Percentiles rank a stretch among this genome's conserved stretches.
phyloP scores from a whole-genome alignment of 2,888 invertebrate species.

The Vanessa cardui region DNA sequence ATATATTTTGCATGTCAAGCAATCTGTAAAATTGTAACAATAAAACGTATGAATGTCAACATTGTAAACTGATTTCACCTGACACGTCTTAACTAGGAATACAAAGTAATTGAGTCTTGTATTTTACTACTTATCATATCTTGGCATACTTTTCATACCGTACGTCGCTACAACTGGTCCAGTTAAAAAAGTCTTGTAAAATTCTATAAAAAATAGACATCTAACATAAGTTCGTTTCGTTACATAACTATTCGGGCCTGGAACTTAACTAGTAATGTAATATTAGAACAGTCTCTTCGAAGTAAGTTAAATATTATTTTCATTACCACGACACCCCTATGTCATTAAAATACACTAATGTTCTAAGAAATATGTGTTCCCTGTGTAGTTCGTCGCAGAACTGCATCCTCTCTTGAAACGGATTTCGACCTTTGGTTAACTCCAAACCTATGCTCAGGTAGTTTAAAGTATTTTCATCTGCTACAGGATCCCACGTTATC shows the following conservation, averaged over 20 bases:
- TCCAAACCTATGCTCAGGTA: constrained; percentile 71
- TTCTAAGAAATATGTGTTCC: constrained; percentile 61
- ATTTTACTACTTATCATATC: background rate
- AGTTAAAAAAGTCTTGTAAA: too few species aligned
- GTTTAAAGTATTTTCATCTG: constrained; percentile 62
- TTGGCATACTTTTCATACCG: too few species aligned
- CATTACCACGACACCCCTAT: constrained; percentile 52
- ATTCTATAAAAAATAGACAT: too few species aligned
- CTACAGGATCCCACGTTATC: constrained; percentile 73
- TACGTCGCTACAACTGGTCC: too few species aligned
- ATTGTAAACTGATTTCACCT: constrained; percentile 3
- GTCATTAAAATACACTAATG: constrained; percentile 65
- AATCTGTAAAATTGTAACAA: constrained; percentile 11
- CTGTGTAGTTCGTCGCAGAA: constrained; percentile 74
- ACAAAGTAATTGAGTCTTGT: constrained; percentile 7
- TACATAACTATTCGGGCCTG: too few species aligned
- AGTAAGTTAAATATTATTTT: constrained; percentile 35
- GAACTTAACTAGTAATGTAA: background rate
- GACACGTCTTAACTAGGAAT: background rate
- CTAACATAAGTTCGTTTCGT: too few species aligned
- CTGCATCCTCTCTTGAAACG: constrained; percentile 69
- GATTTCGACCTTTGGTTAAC: constrained; percentile 71
- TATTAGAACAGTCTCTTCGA: background rate
- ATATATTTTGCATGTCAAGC: constrained; percentile 4
- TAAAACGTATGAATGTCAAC: constrained; percentile 4